A percentile compares a stretch with the other conserved stretches of the same genome.
Evolutionary conservation across 2,888 invertebrate genomes (phyloP).

Genomic region (Spisula subtruncata): DNA sequence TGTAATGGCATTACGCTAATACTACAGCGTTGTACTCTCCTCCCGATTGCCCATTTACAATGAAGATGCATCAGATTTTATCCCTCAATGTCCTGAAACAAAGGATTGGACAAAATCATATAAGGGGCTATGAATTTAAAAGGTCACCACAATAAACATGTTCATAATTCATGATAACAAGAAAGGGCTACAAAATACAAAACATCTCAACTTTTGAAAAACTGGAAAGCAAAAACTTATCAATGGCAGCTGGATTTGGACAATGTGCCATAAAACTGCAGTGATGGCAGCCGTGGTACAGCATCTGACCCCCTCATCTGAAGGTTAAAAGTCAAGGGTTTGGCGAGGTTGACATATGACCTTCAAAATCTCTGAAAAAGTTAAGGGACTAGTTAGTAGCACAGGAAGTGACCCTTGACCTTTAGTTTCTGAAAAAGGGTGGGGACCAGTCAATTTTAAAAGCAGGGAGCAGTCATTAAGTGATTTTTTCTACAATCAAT

Average conservation of each 20-base stretch:
- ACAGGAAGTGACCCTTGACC: too few species aligned
- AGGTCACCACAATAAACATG: not conserved
- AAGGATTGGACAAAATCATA: not conserved
- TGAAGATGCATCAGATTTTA: not conserved
- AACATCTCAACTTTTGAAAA: not conserved
- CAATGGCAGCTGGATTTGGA: not conserved
- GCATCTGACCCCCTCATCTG: too few species aligned
- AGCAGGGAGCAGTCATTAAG: too few species aligned
- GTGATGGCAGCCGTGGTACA: too few species aligned
- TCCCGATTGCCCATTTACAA: not conserved
- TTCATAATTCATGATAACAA: not conserved
- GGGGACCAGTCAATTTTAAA: too few species aligned
- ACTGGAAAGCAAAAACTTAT: not conserved
- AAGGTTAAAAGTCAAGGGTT: too few species aligned
- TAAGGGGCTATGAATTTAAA: not conserved
- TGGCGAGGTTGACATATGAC: too few species aligned
- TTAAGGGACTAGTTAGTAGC: too few species aligned
- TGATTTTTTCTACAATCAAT: too few species aligned
- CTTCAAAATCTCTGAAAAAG: too few species aligned
- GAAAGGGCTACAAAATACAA: not conserved
- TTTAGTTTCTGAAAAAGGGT: too few species aligned
- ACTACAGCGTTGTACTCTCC: not conserved
- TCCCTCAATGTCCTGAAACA: not conserved
- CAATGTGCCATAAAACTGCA: not conserved
- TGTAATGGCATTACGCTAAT: too few species aligned